These are phyloP conservation scores for Cossypha heuglini DNA, from an alignment of 2,797 vertebrate species.

Conservation along the genomic window DNA sequence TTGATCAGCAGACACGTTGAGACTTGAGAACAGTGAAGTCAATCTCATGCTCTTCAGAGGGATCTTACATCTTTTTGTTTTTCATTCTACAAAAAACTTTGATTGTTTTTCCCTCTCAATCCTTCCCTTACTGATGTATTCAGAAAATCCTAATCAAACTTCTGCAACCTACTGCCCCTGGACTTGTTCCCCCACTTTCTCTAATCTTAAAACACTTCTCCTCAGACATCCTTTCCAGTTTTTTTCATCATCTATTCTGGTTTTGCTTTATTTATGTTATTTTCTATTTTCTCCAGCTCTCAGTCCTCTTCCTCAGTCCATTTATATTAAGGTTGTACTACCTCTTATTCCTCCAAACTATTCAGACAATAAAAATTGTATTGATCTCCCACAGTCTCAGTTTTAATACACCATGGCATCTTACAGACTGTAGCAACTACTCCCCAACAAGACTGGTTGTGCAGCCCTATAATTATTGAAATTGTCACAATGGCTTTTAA, in stretches of 20 bases:
- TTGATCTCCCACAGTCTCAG: not conserved
- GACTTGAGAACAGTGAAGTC: not conserved
- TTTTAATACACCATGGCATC: not conserved
- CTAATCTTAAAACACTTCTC: not conserved
- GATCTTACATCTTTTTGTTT: not conserved
- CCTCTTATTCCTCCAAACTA: not conserved
- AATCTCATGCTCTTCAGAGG: not conserved
- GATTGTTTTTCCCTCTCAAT: not conserved
- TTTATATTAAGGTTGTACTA: not conserved
- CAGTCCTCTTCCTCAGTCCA: not conserved
- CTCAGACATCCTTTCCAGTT: not conserved
- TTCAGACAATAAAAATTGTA: not conserved
- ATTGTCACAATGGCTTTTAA: not conserved
- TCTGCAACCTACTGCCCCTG: not conserved
- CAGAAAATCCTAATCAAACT: not conserved
- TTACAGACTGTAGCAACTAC: not conserved
- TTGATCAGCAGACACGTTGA: not conserved
- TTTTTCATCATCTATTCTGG: not conserved
- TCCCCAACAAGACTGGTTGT: not conserved
- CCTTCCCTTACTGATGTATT: not conserved
- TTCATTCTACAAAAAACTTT: not conserved
- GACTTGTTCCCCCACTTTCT: not conserved
- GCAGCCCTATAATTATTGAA: not conserved
- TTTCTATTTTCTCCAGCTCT: not conserved
- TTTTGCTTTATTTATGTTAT: not conserved